Percentiles rank a stretch among this genome's conserved stretches.
phyloP scores from a whole-genome alignment of 1,140 invertebrate species.

The Delia radicum region DNA sequence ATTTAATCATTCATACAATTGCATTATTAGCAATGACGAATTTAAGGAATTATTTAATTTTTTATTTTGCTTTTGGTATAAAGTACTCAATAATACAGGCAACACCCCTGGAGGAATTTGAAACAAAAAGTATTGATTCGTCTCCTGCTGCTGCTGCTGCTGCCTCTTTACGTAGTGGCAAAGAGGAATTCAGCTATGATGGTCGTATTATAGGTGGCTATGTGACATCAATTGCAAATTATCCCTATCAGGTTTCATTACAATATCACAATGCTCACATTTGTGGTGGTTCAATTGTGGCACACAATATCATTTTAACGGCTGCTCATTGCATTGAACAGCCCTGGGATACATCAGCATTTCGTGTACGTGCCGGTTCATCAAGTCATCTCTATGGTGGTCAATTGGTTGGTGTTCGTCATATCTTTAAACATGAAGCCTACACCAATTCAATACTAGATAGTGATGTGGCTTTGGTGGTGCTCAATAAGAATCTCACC shows the following conservation, averaged over 20 bases:
- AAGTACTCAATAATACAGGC: not conserved
- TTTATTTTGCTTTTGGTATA: not conserved
- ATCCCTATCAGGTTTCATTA: constrained; percentile 50
- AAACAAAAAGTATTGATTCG: not conserved
- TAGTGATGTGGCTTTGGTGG: constrained; percentile 46
- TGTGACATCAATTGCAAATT: constrained; percentile 35
- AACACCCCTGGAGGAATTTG: not conserved
- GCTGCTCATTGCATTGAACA: constrained; percentile 63
- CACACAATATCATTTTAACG: constrained; percentile 60
- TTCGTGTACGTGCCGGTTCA: constrained; percentile 41
- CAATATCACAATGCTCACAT: constrained; percentile 41
- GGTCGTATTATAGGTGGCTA: constrained; percentile 52
- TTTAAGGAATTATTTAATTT: not conserved
- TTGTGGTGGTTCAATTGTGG: constrained; percentile 62
- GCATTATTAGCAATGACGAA: not conserved
- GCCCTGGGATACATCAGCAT: constrained; percentile 32
- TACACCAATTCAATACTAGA: constrained; percentile 42
- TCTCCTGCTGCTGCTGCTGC: not conserved
- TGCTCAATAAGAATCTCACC: constrained; percentile 38
- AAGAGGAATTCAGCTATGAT: constrained; percentile 30
- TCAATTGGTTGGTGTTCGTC: constrained; percentile 37
- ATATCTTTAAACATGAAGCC: constrained; percentile 41
- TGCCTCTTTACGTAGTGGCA: not conserved
- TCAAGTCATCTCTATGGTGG: constrained; percentile 40
- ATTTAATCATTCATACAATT: not conserved